A percentile compares a stretch with the other conserved stretches of the same genome.
Conservation (phyloP, 2,797 vertebrate genomes). For the Lacerta agilis region DNA sequence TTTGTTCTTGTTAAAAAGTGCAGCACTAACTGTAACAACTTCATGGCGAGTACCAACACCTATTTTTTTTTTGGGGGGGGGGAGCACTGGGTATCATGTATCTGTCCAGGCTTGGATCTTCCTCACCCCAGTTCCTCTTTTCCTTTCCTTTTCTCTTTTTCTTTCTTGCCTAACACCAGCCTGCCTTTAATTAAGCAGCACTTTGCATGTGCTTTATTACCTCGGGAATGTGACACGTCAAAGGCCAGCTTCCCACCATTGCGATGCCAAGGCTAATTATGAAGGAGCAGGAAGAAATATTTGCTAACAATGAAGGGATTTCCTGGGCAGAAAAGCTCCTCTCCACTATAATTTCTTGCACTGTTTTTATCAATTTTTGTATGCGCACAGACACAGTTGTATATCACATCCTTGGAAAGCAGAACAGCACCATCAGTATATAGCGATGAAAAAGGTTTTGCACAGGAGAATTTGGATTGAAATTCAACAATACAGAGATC, state of each 20-base stretch:
- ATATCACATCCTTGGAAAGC: too few relatives aligned
- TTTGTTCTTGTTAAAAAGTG: too few relatives aligned
- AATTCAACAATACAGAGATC: too few relatives aligned
- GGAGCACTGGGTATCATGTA: slow-evolving; percentile 59
- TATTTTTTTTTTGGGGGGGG: too few relatives aligned
- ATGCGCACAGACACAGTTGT: too few relatives aligned
- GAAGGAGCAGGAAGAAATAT: slow-evolving; percentile 64
- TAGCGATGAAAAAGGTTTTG: too few relatives aligned
- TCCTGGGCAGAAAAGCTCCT: slow-evolving; percentile 61
- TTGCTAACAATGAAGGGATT: slow-evolving; percentile 70
- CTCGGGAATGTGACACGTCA: slow-evolving; percentile 56
- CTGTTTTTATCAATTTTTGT: too few relatives aligned
- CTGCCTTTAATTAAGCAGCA: slow-evolving; percentile 83
- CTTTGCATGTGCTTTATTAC: slow-evolving; percentile 74
- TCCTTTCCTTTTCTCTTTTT: slow-evolving; percentile 4
- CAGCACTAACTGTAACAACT: too few relatives aligned
- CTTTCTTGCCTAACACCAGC: slow-evolving; percentile 70
- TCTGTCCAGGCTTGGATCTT: slow-evolving; percentile 65
- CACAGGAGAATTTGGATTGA: too few relatives aligned
- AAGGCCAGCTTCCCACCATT: slow-evolving; percentile 60
- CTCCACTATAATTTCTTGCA: not conserved
- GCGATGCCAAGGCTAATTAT: slow-evolving; percentile 74
- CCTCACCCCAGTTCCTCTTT: not conserved
- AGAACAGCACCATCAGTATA: too few relatives aligned
- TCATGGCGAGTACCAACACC: too few relatives aligned